Evolutionary conservation across 1,140 invertebrate species (phyloP).

Genomic region (Drosophila punjabiensis): DNA sequence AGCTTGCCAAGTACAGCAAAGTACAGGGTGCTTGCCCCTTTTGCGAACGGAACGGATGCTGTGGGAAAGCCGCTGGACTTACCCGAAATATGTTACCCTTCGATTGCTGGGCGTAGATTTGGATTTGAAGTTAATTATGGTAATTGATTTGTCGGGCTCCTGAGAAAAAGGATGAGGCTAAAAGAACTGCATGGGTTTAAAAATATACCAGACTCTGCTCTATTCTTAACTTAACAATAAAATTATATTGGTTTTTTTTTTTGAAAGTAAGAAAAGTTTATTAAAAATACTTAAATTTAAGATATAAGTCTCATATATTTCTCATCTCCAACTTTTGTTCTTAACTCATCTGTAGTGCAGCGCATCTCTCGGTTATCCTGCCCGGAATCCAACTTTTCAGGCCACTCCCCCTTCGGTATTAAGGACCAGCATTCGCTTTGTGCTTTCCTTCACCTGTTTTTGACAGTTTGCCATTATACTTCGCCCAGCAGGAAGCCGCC

Average conservation of each 20-base stretch:
- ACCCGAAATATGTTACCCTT: slow-evolving; percentile 7
- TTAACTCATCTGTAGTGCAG: not conserved
- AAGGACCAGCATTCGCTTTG: slow-evolving; percentile 28
- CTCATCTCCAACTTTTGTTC: not conserved
- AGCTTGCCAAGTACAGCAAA: slow-evolving; percentile 73
- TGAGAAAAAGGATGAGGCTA: not conserved
- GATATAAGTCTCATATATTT: not conserved
- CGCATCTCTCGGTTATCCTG: not conserved
- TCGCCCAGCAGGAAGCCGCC: slow-evolving; percentile 71
- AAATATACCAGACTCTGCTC: no score
- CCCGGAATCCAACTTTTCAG: not conserved
- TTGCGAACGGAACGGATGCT: slow-evolving; percentile 39
- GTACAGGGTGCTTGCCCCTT: slow-evolving; percentile 64
- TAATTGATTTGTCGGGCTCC: slow-evolving; percentile 1
- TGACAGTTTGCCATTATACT: slow-evolving; percentile 77
- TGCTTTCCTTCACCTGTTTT: slow-evolving; percentile 67
- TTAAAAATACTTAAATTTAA: not conserved
- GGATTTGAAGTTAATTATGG: slow-evolving; percentile 31
- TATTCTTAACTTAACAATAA: not conserved
- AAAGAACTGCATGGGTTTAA: not conserved
- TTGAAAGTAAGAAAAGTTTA: not conserved
- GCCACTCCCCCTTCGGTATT: not conserved
- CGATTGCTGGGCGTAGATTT: not conserved
- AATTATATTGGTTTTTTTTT: not conserved
- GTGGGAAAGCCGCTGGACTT: slow-evolving; percentile 49